Evolutionary conservation across 2,797 vertebrate species (phyloP), one percentile per base, ranked within the genome.

Genomic region (Numenius phaeopus): DNA sequence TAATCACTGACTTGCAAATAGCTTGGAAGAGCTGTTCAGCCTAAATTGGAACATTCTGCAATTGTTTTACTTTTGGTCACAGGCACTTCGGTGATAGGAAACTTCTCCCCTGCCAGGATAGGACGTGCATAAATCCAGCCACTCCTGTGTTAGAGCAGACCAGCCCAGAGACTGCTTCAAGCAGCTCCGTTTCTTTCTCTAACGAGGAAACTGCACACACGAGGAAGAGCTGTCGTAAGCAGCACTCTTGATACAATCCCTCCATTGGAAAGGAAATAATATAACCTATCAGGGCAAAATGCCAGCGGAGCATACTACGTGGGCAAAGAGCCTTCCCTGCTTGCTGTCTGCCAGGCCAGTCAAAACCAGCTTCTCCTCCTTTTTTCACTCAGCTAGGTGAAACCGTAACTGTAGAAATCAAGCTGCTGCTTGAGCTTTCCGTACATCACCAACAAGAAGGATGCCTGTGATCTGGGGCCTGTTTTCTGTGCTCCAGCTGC

Each of bases 1-100:
- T 96, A 95, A 96, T 97, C 91, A 95, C 93, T 94, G 86, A 88
- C 92, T 97, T 95, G 77, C 90, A 96, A 94, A 96, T 87, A 88
- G 46, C 79, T 90, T 89, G 52, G 71, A 93, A 94, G 67, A 62
- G 75, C 83, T 77, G 80, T 46, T 93, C 70, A 79, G 85, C 57
- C 66, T 81, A 93, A 93, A 95, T 39, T 83, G 65, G 73, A 94
- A 94, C 0, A 4, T 22, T 91, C 80, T 73, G 65, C 85, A 89
- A 75, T 91, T 93, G 92, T 94, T 94, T 93, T 85, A 61, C 85
- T 93, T 81, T 89, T 21, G 5, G 73, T 94, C 72, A 76, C 22
- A 92, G 55, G 69, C 86, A 42, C 40, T 77, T 88, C 3, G 11
- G 83, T 40, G 79, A 84, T 65, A 75, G 20, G 55, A 88, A 96